Evolutionary conservation across 2,113 vertebrate genomes (phyloP).

Genomic region (Steatornis caripensis): DNA sequence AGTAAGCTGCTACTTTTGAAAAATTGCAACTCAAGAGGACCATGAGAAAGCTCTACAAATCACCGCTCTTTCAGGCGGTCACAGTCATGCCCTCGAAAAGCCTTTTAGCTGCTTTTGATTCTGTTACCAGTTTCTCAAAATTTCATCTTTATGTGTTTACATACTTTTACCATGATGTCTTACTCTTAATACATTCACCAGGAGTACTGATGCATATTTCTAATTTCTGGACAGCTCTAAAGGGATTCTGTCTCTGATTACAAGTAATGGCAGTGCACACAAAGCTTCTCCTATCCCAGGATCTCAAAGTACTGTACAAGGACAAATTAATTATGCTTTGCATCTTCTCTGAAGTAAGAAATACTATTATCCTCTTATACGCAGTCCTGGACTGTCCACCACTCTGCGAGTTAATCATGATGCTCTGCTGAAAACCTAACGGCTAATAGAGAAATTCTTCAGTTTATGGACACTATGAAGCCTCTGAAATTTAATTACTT

Average conservation of each 20-base stretch:
- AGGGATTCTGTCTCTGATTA: neutral
- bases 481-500: constrained; percentile 27
- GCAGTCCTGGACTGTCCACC: neutral
- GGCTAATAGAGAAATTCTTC: neutral
- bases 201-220: neutral
- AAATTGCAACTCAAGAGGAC: neutral
- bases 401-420: neutral
- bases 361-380: neutral
- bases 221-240: neutral
- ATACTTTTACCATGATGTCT: neutral
- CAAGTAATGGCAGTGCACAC: neutral
- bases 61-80: neutral
- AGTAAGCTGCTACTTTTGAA: neutral
- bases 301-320: neutral
- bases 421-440: neutral
- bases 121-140: neutral
- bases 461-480: neutral
- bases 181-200: neutral
- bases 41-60: neutral
- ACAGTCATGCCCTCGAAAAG: neutral
- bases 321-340: constrained; percentile 1
- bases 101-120: neutral
- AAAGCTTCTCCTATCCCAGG: neutral
- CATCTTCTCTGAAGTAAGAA: neutral
- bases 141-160: neutral